Base-by-base conservation (phyloP, 2,888 invertebrate genomes). In the Rhorus exstirpatorius region DNA sequence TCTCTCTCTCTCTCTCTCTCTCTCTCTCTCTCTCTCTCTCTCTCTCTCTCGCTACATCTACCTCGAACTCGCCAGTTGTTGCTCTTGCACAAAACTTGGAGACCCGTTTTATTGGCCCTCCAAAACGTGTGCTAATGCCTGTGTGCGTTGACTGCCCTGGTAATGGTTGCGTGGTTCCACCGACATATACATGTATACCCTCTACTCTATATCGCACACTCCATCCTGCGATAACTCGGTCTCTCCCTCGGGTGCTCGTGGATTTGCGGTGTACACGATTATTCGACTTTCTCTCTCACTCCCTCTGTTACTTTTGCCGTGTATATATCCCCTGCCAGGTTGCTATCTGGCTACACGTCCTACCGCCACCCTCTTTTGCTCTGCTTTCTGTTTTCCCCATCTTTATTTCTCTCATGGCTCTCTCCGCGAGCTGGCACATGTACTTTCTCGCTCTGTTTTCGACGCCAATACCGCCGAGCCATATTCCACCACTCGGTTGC, bases 211-310 rank as follows among this genome's bases (percentile, higher is more conserved):
- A 79, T 84, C 83, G 55, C 58, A 44, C 74, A 65, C 75, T 75
- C 71, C 49, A 35, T 74, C 63, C 41, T 35, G 6, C 55, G 65
- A 68, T 61, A 61, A 77, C 24, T 72, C 75, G 19, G 72, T 74
- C 72, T 74, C 72, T 83, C 83, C 77, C 83, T 85, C 68, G 79
- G 83, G 81, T 86, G 87, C 86, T 85, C 84, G 85, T 86, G 87
- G 89, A 88, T 88, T 87, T 89, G 88, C 87, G 89, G 90, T 89
- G 85, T 88, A 87, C 88, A 85, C 88, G 88, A 89, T 89, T 88
- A 89, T 85, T 86, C 87, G 79, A 84, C 79, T 81, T 68, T 77
- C 80, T 68, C 53, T 71, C 72, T 65, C 61, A 17, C 58, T 41
- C 53, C 38, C 68, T 61, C 60, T 53, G 21, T 35, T 51, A 35